Percentiles rank a stretch among this genome's conserved stretches.
These are phyloP conservation scores for Leptinotarsa texana DNA, from an alignment of 1,140 invertebrate species.

Conservation along the genomic window DNA sequence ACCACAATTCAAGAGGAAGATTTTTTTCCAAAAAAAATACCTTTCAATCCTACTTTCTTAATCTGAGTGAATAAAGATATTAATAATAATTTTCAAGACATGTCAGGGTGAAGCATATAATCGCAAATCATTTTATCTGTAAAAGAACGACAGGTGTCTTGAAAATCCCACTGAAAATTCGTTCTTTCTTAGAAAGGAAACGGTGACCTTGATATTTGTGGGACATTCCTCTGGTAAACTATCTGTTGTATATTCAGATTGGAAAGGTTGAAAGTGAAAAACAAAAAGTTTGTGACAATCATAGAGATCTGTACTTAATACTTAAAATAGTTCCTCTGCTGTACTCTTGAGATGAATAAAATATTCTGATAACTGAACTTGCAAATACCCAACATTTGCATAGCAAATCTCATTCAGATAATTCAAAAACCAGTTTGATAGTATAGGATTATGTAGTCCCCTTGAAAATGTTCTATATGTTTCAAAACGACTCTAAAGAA, in stretches of 20 bases:
- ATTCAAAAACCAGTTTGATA: too few relatives aligned
- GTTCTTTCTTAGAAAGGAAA: neutral
- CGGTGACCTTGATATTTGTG: neutral
- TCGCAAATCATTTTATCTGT: neutral
- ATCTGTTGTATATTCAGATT: neutral
- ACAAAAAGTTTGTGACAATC: too few relatives aligned
- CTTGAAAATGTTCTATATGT: too few relatives aligned
- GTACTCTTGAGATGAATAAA: too few relatives aligned
- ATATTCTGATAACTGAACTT: too few relatives aligned
- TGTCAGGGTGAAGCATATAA: neutral
- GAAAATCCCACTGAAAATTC: neutral
- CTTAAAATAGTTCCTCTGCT: too few relatives aligned
- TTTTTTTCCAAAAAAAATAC: slow-evolving; percentile 13
- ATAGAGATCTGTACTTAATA: too few relatives aligned
- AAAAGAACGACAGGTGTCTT: neutral
- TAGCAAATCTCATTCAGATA: too few relatives aligned
- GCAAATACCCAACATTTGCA: too few relatives aligned
- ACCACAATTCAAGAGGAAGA: neutral
- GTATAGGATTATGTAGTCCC: too few relatives aligned
- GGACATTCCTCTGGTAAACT: neutral
- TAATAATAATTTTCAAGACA: neutral
- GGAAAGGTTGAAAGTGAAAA: too few relatives aligned
- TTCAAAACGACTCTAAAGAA: too few relatives aligned
- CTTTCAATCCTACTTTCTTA: neutral
- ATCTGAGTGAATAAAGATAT: slow-evolving; percentile 12